Percentiles rank a stretch among this genome's conserved stretches.
These are phyloP conservation scores for Elysia crispata DNA, from an alignment of 2,888 invertebrate species.

Conservation along the genomic window DNA sequence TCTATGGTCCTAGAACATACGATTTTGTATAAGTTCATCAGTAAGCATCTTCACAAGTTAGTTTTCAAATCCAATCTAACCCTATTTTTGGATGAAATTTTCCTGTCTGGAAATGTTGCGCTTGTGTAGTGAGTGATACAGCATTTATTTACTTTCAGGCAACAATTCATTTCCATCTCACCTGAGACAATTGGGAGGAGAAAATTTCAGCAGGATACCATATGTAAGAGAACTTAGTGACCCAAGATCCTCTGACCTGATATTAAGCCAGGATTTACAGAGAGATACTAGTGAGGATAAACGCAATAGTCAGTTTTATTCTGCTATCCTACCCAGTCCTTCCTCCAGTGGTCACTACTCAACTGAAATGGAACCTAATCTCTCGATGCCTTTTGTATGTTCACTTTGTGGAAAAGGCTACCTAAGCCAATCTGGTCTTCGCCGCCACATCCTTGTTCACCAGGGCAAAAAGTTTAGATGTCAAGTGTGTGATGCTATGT, in stretches of 20 bases:
- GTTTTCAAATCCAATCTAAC: too few species aligned
- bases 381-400: constrained; percentile 22
- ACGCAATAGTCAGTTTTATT: background rate
- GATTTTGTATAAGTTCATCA: background rate
- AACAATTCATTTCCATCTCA: background rate
- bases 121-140: background rate
- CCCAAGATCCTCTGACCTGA: too few species aligned
- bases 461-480: constrained; percentile 35
- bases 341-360: background rate
- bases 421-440: constrained; percentile 26
- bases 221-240: too few species aligned
- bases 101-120: background rate
- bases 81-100: background rate
- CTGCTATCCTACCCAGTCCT: background rate
- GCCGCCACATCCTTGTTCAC: constrained; percentile 28
- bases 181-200: too few species aligned
- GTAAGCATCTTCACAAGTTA: background rate
- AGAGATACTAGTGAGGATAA: background rate
- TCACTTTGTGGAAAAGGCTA: constrained; percentile 45
- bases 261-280: too few species aligned
- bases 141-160: constrained; percentile 5
- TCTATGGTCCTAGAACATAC: background rate
- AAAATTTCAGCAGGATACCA: too few species aligned
- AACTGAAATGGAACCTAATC: too few species aligned
- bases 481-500: constrained; percentile 38